Base-by-base conservation (phyloP, 2,113 vertebrate species). In the Hystrix brachyura region DNA sequence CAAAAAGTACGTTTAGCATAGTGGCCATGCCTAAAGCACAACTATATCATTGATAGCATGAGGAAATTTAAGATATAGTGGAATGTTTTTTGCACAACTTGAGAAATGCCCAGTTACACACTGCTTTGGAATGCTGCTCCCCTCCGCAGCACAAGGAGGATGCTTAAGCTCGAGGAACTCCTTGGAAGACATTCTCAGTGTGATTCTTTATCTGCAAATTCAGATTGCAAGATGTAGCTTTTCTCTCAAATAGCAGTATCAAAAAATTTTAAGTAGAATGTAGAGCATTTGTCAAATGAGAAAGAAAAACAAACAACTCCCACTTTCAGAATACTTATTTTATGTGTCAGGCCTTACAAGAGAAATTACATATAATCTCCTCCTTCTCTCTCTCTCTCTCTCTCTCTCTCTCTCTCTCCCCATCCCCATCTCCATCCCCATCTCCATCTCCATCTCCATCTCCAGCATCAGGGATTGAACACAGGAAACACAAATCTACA, bases 171-270 rank as follows among this genome's bases (percentile, higher is more conserved):
- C n/a, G 51, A 98, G 72, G 55, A 98, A 87, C 82, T 90, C 62
- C 84, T 98, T 93, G 89, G 64, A 97, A 97, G 87, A 57, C 38
- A 95, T 14, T 62, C 65, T 87, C 84, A 53, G 53, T 91, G 46
- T 91, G 90, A 93, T 92, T 96, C 81, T 95, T 97, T 93, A 98
- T 96, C 48, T 84, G 91, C 25, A 94, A 96, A 92, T 71, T 95
- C 79, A 87, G 85, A 93, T 92, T 60, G 65, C 10, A 83, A 76
- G 83, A 46, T 82, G 48, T 34, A 80, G 91, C 29, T 43, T 87
- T 95, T 83, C 64, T 11, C 46, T 86, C 48, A 87, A 71, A 25
- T 17, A 88, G 38, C 13, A 86, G 21, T n/a, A 86, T 57, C 19
- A 65, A 86, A 95, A 89, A 46, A 78, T 4, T 48, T 64, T 62